phyloP scores from a whole-genome alignment of 2,113 vertebrate species.

The human (Homo sapiens) region GRCh38 chr22:35193501-35194000 shows the following conservation, averaged over 20 bases:
- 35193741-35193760: neutral
- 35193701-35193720: too few relatives aligned
- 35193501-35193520: too few relatives aligned
- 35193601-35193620: too few relatives aligned
- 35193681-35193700: too few relatives aligned
- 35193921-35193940: neutral
- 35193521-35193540: too few relatives aligned
- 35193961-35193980: neutral
- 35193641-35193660: too few relatives aligned
- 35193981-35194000: neutral
- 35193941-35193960: neutral
- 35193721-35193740: too few relatives aligned
- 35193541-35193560: too few relatives aligned
- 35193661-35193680: too few relatives aligned
- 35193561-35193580: too few relatives aligned
- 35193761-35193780: neutral
- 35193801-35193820: neutral
- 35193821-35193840: neutral
- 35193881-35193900: neutral
- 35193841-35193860: neutral
- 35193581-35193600: too few relatives aligned
- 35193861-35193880: neutral
- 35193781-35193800: neutral
- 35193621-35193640: too few relatives aligned
- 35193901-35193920: neutral